A percentile compares a stretch with the other conserved stretches of the same genome.
Conservation (phyloP, 2,888 invertebrate genomes). For the Orthosia gothica region DNA sequence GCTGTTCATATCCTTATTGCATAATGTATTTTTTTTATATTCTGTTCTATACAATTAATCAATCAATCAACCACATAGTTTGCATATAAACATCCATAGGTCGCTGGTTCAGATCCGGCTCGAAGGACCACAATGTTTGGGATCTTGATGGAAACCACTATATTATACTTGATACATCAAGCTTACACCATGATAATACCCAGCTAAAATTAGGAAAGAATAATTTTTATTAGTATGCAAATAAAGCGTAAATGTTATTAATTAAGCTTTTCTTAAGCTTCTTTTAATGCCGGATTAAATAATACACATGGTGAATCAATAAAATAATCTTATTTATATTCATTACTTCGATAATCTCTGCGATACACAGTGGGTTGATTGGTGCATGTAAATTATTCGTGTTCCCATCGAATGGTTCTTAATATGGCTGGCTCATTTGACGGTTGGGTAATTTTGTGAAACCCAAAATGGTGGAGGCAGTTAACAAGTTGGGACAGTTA, state of each 20-base stretch:
- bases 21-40: too few species aligned
- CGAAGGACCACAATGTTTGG: too few species aligned
- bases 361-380: slow-evolving; percentile 43
- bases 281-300: slow-evolving; percentile 19
- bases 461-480: slow-evolving; percentile 20
- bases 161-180: too few species aligned
- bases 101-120: too few species aligned
- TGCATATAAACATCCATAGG: background rate
- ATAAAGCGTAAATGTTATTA: too few species aligned
- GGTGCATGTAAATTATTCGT: slow-evolving; percentile 46
- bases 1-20: too few species aligned
- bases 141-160: too few species aligned
- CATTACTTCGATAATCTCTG: slow-evolving; percentile 46
- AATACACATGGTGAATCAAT: slow-evolving; percentile 18
- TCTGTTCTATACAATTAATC: background rate
- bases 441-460: slow-evolving; percentile 45
- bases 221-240: background rate
- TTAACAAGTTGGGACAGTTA: slow-evolving; percentile 9
- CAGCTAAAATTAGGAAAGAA: background rate
- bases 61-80: slow-evolving; percentile 1
- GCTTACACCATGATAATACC: slow-evolving; percentile 2
- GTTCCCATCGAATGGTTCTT: slow-evolving; percentile 37
- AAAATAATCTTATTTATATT: slow-evolving; percentile 42
- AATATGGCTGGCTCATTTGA: slow-evolving; percentile 43
- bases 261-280: slow-evolving; percentile 14